Conservation (phyloP, 2,797 vertebrate genomes). For the Manis crassicaudata region DNA sequence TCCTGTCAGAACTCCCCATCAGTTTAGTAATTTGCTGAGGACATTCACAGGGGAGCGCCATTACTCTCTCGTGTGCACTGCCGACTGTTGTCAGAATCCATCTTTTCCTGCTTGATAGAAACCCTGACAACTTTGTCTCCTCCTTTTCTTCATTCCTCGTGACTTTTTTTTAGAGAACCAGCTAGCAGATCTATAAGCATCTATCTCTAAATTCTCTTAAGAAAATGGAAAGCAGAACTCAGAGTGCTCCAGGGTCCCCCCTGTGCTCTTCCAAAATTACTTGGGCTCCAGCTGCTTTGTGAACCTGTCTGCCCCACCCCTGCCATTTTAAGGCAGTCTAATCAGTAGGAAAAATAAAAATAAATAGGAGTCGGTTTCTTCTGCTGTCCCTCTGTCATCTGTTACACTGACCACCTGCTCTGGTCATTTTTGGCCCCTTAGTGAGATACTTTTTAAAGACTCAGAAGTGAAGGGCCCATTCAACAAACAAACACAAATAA, state of each 20-base stretch:
- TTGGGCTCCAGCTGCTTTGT: background rate
- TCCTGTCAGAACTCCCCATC: background rate
- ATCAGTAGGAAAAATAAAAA: background rate
- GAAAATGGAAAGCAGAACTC: background rate
- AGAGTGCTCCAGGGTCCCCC: accelerated
- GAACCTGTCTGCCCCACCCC: background rate
- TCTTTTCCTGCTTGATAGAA: background rate
- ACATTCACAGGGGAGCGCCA: accelerated
- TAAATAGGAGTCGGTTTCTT: background rate
- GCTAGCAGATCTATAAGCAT: background rate
- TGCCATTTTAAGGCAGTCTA: background rate
- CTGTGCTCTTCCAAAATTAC: background rate
- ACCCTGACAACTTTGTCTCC: background rate
- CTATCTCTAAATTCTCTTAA: background rate
- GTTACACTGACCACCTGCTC: background rate
- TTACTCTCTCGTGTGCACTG: accelerated
- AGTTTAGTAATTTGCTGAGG: background rate
- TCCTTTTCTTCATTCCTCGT: background rate
- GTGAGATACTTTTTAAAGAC: background rate
- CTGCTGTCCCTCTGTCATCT: background rate
- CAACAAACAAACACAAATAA: background rate
- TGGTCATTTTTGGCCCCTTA: background rate
- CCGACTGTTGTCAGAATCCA: background rate
- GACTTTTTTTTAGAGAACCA: background rate
- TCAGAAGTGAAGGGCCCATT: background rate